These are phyloP conservation scores for Philhelius pedissequus DNA, from an alignment of 2,888 invertebrate genomes.

Conservation along the genomic window DNA sequence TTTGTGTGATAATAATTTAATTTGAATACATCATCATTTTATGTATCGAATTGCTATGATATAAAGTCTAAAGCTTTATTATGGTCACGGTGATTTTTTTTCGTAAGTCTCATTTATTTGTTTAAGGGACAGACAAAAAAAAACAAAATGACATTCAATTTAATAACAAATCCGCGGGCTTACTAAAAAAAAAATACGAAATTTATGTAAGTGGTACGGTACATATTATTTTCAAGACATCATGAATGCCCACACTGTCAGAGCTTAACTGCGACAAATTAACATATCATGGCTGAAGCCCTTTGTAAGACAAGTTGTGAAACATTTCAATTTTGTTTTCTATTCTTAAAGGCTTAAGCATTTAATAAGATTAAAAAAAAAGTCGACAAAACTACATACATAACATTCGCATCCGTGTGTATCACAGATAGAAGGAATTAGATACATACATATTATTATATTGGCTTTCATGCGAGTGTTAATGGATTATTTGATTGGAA, in stretches of 20 bases:
- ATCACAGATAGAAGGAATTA: neutral
- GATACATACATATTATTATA: neutral
- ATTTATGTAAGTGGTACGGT: conserved; percentile 27
- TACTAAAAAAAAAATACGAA: conserved; percentile 46
- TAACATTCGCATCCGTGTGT: neutral
- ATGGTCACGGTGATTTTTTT: neutral
- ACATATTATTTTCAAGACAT: neutral
- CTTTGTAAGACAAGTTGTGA: conserved; percentile 13
- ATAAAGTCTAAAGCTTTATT: conserved; percentile 5
- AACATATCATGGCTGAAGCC: conserved; percentile 2
- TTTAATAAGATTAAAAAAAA: conserved; percentile 11
- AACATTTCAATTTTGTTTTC: neutral
- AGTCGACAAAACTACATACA: neutral
- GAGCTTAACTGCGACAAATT: neutral
- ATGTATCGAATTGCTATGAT: neutral
- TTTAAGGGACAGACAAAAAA: neutral
- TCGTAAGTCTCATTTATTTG: neutral
- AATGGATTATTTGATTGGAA: neutral
- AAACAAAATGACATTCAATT: neutral
- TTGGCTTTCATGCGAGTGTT: neutral
- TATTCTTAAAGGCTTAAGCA: neutral
- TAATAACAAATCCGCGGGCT: conserved; percentile 7
- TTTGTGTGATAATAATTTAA: neutral
- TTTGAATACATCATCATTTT: conserved; percentile 1
- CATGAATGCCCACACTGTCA: neutral